A percentile compares a stretch with the other conserved stretches of the same genome.
Conservation (phyloP, 2,797 vertebrate species). For the Falco biarmicus region DNA sequence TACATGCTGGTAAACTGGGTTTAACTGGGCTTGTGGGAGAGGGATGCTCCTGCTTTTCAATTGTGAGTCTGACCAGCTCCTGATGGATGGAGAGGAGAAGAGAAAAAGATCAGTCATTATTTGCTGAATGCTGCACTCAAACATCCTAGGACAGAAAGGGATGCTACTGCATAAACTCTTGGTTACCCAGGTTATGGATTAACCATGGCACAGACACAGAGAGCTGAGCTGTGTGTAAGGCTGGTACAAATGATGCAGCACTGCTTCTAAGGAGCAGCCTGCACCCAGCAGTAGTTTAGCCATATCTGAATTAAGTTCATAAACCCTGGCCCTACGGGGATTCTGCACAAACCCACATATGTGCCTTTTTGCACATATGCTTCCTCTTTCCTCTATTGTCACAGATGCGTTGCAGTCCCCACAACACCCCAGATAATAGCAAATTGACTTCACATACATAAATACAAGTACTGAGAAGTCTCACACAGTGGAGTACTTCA, state of each 20-base stretch:
- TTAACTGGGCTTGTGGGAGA: slow-evolving; percentile 93
- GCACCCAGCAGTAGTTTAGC: not conserved
- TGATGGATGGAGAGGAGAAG: not conserved
- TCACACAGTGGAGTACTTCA: not conserved
- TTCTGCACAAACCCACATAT: not conserved
- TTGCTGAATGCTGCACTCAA: not conserved
- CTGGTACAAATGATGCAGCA: not conserved
- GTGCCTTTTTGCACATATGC: not conserved
- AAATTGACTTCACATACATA: not conserved
- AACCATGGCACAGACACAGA: not conserved
- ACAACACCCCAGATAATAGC: not conserved
- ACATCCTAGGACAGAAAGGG: not conserved
- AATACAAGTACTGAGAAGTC: not conserved
- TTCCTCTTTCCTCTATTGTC: not conserved
- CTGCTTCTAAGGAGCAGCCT: not conserved
- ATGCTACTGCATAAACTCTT: not conserved
- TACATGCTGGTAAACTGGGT: slow-evolving; percentile 83
- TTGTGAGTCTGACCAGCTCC: slow-evolving; percentile 95
- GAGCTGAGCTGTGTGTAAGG: not conserved
- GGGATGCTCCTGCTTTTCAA: slow-evolving; percentile 95
- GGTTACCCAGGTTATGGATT: not conserved
- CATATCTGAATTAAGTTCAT: not conserved
- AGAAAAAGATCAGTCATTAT: not conserved
- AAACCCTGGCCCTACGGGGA: not conserved
- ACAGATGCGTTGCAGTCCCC: not conserved